Percentiles rank a stretch among this genome's conserved stretches.
Evolutionary conservation across 2,113 vertebrate genomes (phyloP).

Genomic region (Hyla sarda): DNA sequence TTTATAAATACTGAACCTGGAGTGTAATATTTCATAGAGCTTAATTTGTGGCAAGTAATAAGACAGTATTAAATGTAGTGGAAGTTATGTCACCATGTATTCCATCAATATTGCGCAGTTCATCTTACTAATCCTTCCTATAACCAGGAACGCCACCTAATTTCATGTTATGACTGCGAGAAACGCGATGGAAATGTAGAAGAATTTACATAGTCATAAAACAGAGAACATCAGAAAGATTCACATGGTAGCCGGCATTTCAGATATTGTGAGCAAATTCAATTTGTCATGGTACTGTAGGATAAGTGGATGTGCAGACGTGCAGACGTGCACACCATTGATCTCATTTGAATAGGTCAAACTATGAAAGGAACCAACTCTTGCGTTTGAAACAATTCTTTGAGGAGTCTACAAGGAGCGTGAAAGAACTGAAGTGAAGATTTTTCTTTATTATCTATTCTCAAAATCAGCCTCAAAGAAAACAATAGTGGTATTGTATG

Average conservation of each 20-base stretch:
- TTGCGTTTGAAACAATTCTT: neutral
- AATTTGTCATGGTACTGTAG: conserved; percentile 28
- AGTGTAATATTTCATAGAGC: neutral
- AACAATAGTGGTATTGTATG: no score
- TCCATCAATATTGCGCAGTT: conserved; percentile 10
- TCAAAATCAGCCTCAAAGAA: neutral
- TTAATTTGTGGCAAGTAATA: conserved; percentile 27
- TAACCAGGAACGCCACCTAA: conserved; percentile 4
- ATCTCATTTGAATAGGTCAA: conserved; percentile 46
- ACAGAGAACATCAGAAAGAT: conserved; percentile 19
- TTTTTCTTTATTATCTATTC: neutral
- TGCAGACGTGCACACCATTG: conserved; percentile 40
- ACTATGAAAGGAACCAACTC: conserved; percentile 12
- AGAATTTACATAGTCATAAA: conserved; percentile 3
- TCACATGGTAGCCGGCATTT: conserved; percentile 36
- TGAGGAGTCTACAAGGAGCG: neutral
- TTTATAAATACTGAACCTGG: conserved; percentile 21
- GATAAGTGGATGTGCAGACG: conserved; percentile 35
- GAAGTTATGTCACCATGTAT: conserved; percentile 7
- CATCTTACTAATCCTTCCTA: neutral
- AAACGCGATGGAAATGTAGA: neutral
- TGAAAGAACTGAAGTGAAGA: neutral
- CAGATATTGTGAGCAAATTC: conserved; percentile 36
- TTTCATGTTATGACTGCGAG: neutral
- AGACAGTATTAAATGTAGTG: conserved; percentile 9